phyloP scores from a whole-genome alignment of 2,797 vertebrate genomes.

The Myripristis murdjan region DNA sequence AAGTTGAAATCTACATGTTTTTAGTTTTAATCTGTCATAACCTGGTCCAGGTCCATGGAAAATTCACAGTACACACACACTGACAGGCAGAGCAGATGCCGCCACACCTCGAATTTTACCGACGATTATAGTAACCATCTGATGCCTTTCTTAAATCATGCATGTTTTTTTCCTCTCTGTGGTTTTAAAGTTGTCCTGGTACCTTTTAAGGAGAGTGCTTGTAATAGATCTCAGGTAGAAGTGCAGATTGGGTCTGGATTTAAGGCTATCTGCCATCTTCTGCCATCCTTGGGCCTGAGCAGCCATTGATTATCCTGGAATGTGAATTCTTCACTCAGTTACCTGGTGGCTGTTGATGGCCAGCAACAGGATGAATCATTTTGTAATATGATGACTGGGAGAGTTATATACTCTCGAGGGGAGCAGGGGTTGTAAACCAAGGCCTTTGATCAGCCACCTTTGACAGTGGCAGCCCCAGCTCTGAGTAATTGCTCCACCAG shows the following conservation, averaged over 20 bases:
- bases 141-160: neutral
- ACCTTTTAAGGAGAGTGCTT: neutral
- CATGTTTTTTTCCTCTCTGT: neutral
- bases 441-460: slow-evolving; percentile 45
- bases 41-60: no score
- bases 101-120: neutral
- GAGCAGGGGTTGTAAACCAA: slow-evolving; percentile 53
- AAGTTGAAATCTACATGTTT: neutral
- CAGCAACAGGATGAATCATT: slow-evolving; percentile 48
- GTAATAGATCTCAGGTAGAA: slow-evolving; percentile 1
- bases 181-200: neutral
- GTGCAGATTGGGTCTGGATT: slow-evolving; percentile 19
- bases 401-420: slow-evolving; percentile 37
- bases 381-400: slow-evolving; percentile 33
- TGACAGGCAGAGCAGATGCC: no score
- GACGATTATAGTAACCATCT: neutral
- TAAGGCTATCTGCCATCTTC: slow-evolving; percentile 25
- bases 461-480: slow-evolving; percentile 46
- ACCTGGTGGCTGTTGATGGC: slow-evolving; percentile 24
- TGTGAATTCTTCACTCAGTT: slow-evolving; percentile 43
- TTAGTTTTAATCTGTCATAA: neutral
- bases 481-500: slow-evolving; percentile 59
- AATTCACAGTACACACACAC: no score
- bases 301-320: slow-evolving; percentile 48
- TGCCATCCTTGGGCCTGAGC: slow-evolving; percentile 7